Evolutionary conservation across 2,797 vertebrate species (phyloP), one percentile per base, ranked within the genome.

Genomic region (Lemur catta): DNA sequence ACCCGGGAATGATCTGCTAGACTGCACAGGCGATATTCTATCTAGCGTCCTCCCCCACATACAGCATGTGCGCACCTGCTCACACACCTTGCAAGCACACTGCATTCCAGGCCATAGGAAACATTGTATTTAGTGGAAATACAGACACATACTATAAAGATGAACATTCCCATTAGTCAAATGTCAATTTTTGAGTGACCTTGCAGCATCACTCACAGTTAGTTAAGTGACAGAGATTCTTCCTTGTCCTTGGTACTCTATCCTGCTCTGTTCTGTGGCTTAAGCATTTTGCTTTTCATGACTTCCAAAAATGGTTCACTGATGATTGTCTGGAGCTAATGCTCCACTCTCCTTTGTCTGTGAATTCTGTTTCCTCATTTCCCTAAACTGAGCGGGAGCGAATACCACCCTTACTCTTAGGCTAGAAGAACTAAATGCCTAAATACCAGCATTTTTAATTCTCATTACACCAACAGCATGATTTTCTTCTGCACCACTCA

Each of bases 231-330:
- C 22, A 63, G 17, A 30, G n/a, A 30, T 38, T 50, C 55, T 71
- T 15, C 2, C 18, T 38, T 41, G 0, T 22, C 13, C 28, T 75
- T 48, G 18, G 30, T 26, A 7, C 1, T 15, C 13, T 28, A 0
- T 46, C 26, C 24, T 80, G 14, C 0, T 72, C 7, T 28, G 4
- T 41, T 67, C 10, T 24, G 14, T 59, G 6, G 43, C 48, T 38
- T 71, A 14, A 52, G 4, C 4, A 14, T 52, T 90, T 15, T 74
- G 50, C 3, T 8, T 48, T 82, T 67, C 46, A 20, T 18, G 13
- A 24, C 22, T 93, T 43, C 50, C 24, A 26, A 61, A 79, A 65
- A 52, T 67, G 7, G 10, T 87, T 69, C 33, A 7, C 61, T 43
- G 46, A 17, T 59, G 30, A 24, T 43, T 22, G 3, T 26, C 55